These are phyloP conservation scores for Tetranychus cinnabarinus DNA, from an alignment of 1,140 invertebrate species.

Conservation along the genomic window DNA sequence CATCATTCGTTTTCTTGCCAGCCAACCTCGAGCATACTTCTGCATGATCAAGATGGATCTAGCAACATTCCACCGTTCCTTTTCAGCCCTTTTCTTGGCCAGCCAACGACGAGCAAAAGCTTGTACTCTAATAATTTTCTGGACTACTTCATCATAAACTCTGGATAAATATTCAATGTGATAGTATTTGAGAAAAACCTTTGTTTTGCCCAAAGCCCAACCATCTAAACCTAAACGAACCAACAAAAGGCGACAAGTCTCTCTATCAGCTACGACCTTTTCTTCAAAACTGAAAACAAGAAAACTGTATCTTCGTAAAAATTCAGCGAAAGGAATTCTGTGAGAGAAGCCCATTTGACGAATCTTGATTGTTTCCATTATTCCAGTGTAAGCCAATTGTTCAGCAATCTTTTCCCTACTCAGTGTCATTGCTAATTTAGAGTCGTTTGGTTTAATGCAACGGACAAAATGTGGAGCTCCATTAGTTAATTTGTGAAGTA, in stretches of 20 bases:
- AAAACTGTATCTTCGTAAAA: slow-evolving; percentile 54
- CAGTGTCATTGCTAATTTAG: slow-evolving; percentile 32
- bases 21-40: slow-evolving; percentile 69
- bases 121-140: slow-evolving; percentile 43
- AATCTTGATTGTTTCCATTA: slow-evolving; percentile 55
- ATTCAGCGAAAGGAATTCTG: slow-evolving; percentile 48
- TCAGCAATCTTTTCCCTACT: slow-evolving; percentile 29
- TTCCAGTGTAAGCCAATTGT: slow-evolving; percentile 52
- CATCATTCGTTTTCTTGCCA: slow-evolving; percentile 79
- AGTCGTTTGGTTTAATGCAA: slow-evolving; percentile 58
- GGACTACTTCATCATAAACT: slow-evolving; percentile 43
- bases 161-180: slow-evolving; percentile 54
- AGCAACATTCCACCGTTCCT: background rate
- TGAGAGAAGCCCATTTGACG: slow-evolving; percentile 56
- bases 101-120: slow-evolving; percentile 43
- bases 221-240: slow-evolving; percentile 49
- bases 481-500: slow-evolving; percentile 57
- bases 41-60: background rate
- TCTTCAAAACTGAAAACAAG: slow-evolving; percentile 48
- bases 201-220: slow-evolving; percentile 57
- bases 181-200: slow-evolving; percentile 63
- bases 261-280: slow-evolving; percentile 36
- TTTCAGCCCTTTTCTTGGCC: slow-evolving; percentile 22
- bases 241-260: slow-evolving; percentile 42
- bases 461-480: slow-evolving; percentile 53